Evolutionary conservation across 1,140 invertebrate species (phyloP).

Genomic region (Portunus trituberculatus): DNA sequence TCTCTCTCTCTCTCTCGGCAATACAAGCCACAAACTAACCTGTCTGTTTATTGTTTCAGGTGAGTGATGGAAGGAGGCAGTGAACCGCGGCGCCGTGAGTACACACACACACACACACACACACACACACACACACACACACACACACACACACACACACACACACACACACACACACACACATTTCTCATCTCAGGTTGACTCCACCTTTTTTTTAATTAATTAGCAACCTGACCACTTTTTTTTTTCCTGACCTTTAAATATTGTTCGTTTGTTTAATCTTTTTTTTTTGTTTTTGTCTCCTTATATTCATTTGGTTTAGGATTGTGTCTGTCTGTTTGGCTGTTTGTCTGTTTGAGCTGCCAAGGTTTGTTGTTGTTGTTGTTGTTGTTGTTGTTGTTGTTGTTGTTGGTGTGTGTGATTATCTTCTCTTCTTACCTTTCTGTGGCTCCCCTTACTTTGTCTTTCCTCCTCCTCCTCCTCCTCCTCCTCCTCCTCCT

Average conservation of each 20-base stretch:
- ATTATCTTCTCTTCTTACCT: not conserved
- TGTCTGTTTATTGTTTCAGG: not conserved
- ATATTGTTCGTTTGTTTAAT: not conserved
- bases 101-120: not conserved
- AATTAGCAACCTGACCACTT: not conserved
- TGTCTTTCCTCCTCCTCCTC: not conserved
- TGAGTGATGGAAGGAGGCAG: not conserved
- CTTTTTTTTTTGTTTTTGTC: too few relatives aligned
- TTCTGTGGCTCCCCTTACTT: not conserved
- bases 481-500: not conserved
- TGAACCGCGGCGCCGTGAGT: not conserved
- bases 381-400: too few relatives aligned
- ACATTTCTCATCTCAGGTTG: not conserved
- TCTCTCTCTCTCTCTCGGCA: not conserved
- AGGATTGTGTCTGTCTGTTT: too few relatives aligned
- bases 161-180: not conserved
- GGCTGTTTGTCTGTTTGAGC: too few relatives aligned
- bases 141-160: not conserved
- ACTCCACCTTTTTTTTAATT: conserved; percentile 9
- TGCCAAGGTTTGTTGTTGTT: too few relatives aligned
- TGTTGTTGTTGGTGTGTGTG: not conserved
- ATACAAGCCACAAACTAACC: not conserved
- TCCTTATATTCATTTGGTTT: too few relatives aligned
- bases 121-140: not conserved
- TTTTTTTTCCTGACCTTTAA: not conserved